A percentile compares a stretch with the other conserved stretches of the same genome.
Evolutionary conservation across 2,888 invertebrate species (phyloP).

Genomic region (Caenorhabditis drosophilae): DNA sequence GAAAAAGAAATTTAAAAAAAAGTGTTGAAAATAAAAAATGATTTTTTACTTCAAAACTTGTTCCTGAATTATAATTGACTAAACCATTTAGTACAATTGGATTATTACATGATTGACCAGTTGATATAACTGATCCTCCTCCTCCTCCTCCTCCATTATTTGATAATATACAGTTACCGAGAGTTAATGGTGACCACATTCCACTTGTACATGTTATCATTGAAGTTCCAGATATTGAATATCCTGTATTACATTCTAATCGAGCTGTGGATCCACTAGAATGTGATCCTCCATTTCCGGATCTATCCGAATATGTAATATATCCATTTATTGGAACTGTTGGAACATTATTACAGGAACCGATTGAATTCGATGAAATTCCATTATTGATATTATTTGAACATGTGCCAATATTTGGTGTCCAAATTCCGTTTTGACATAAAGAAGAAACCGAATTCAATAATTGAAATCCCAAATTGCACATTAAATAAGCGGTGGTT

Average conservation of each 20-base stretch:
- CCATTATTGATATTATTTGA: not conserved
- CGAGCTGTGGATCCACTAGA: constrained; percentile 46
- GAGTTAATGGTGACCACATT: constrained; percentile 25
- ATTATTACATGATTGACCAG: constrained; percentile 12
- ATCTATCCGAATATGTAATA: constrained; percentile 13
- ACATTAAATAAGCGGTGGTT: constrained; percentile 52
- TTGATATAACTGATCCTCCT: not conserved
- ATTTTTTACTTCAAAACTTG: constrained; percentile 14
- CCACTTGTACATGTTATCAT: constrained; percentile 22
- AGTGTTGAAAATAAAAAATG: too few relatives aligned
- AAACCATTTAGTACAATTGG: constrained; percentile 18
- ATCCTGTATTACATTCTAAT: constrained; percentile 47
- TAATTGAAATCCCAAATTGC: constrained; percentile 41
- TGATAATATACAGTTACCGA: constrained; percentile 29
- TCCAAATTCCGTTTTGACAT: constrained; percentile 48
- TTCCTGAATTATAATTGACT: constrained; percentile 24
- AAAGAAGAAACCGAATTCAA: constrained; percentile 37
- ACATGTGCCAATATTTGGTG: constrained; percentile 35
- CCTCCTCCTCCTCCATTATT: not conserved
- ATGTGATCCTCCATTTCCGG: constrained; percentile 5
- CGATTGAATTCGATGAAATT: constrained; percentile 2
- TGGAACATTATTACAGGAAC: constrained; percentile 12
- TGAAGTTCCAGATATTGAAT: constrained; percentile 20
- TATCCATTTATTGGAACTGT: constrained; percentile 15
- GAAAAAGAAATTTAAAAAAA: too few relatives aligned